Evolutionary conservation across 2,888 invertebrate species (phyloP).

Genomic region (Aporophyla nigra): DNA sequence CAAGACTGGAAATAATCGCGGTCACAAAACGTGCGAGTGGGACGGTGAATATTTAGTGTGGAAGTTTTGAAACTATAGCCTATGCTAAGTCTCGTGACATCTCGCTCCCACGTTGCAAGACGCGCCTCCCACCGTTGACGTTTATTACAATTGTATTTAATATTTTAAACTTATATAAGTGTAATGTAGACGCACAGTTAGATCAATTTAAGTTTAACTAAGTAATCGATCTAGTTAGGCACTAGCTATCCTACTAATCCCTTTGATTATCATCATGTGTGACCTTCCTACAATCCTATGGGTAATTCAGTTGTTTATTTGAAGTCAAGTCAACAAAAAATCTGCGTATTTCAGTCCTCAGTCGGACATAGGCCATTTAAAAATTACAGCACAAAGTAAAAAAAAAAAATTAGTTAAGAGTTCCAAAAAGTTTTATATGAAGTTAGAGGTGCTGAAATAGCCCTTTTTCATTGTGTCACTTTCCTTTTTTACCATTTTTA

Average conservation of each 20-base stretch:
- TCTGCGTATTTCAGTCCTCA: not conserved
- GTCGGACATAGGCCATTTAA: not conserved
- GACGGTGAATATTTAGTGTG: not conserved
- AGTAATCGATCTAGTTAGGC: slow-evolving; percentile 60
- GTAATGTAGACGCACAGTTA: slow-evolving; percentile 58
- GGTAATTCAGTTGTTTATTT: slow-evolving; percentile 66
- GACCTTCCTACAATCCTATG: slow-evolving; percentile 30
- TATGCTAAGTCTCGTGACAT: not conserved
- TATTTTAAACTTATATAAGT: slow-evolving; percentile 42
- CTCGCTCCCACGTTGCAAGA: slow-evolving; percentile 13
- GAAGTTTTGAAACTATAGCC: not conserved
- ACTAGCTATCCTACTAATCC: slow-evolving; percentile 64
- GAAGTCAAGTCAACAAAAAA: not conserved
- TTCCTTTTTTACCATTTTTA: slow-evolving; percentile 26
- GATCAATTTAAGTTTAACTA: slow-evolving; percentile 53
- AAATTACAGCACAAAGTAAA: not conserved
- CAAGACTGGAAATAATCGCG: not conserved
- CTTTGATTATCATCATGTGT: slow-evolving; percentile 46
- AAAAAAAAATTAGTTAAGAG: too few species aligned
- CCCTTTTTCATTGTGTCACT: not conserved
- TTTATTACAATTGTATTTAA: slow-evolving; percentile 6
- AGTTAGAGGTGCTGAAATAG: too few species aligned
- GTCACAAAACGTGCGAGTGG: slow-evolving; percentile 9
- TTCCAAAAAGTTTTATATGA: not conserved
- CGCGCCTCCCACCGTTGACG: not conserved